Evolutionary conservation across 2,797 vertebrate genomes (phyloP).

Genomic region (Falco columbarius): DNA sequence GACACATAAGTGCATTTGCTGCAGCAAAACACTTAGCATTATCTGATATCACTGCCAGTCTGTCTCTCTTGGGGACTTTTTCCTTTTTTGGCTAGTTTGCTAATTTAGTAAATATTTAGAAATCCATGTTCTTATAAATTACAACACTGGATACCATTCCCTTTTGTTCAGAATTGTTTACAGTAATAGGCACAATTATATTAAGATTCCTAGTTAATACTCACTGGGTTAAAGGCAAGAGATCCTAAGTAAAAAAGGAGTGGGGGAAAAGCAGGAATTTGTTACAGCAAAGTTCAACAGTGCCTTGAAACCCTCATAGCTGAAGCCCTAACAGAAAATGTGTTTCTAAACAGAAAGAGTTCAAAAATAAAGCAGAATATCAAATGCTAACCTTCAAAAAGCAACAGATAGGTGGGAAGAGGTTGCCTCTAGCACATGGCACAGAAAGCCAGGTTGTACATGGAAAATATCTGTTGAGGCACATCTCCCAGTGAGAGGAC

Average conservation of each 20-base stretch:
- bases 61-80: not conserved
- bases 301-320: not conserved
- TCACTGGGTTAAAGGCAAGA: not conserved
- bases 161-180: conserved; percentile 40
- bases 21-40: conserved; percentile 10
- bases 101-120: conserved; percentile 64
- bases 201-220: not conserved
- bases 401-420: not conserved
- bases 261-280: not conserved
- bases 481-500: not conserved
- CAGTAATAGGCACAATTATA: not conserved
- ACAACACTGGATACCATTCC: not conserved
- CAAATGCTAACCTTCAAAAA: not conserved
- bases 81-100: not conserved
- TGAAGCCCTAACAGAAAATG: not conserved
- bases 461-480: not conserved
- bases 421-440: not conserved
- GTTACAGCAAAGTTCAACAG: not conserved
- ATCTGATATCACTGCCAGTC: not conserved
- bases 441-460: not conserved
- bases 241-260: not conserved
- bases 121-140: not conserved
- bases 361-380: not conserved
- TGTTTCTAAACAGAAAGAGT: not conserved
- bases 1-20: not conserved